phyloP scores from a whole-genome alignment of 2,797 vertebrate genomes.

The Champsocephalus esox region DNA sequence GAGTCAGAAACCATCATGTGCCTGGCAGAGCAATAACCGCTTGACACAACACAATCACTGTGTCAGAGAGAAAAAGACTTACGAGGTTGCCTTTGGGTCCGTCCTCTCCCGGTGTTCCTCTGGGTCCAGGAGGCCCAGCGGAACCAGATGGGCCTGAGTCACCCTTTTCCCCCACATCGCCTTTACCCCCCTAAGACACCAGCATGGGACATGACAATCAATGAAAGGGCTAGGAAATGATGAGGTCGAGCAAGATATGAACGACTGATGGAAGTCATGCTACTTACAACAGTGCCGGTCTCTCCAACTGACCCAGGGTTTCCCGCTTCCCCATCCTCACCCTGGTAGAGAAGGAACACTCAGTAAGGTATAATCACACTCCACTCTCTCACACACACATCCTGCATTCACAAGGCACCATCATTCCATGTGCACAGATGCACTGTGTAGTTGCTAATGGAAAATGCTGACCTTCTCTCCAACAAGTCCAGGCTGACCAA shows the following conservation, averaged over 20 bases:
- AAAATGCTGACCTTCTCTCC: slow-evolving; percentile 91
- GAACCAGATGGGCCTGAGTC: slow-evolving; percentile 88
- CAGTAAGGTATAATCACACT: slow-evolving; percentile 14
- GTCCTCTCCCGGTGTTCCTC: slow-evolving; percentile 92
- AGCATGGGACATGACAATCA: slow-evolving; percentile 32
- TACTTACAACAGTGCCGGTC: slow-evolving; percentile 87
- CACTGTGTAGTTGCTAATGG: slow-evolving; percentile 16
- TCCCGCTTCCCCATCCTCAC: slow-evolving; percentile 91
- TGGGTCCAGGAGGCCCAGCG: slow-evolving; percentile 89
- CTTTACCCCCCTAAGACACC: slow-evolving; percentile 86
- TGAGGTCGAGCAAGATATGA: not conserved
- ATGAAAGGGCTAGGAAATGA: slow-evolving; percentile 10
- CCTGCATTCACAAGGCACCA: slow-evolving; percentile 13
- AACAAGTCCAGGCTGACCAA: slow-evolving; percentile 90
- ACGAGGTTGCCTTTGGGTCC: slow-evolving; percentile 91
- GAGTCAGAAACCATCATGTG: slow-evolving; percentile 5
- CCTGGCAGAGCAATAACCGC: slow-evolving; percentile 19
- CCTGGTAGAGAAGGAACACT: slow-evolving; percentile 78
- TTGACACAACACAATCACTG: slow-evolving; percentile 19
- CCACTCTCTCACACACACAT: not conserved
- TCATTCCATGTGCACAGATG: slow-evolving; percentile 4
- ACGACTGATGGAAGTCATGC: slow-evolving; percentile 4
- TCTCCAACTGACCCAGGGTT: slow-evolving; percentile 87
- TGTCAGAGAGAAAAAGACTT: slow-evolving; percentile 65
- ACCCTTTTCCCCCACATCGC: slow-evolving; percentile 92